Evolutionary conservation across 2,888 invertebrate species (phyloP).

Genomic region (Dione juno): DNA sequence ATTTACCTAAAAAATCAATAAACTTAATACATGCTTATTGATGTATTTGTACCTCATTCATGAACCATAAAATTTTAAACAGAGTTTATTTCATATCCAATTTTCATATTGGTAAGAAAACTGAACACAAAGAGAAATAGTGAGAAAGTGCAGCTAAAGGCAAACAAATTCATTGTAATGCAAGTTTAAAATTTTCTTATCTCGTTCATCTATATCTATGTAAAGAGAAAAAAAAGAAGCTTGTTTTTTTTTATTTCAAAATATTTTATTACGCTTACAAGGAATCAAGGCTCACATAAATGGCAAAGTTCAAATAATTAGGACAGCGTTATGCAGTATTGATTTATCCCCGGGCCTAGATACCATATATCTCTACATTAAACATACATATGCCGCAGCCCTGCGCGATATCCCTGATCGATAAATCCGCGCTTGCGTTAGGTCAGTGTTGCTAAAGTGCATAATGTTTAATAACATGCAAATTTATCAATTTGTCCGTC

Average conservation of each 20-base stretch:
- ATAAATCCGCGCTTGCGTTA: constrained; percentile 40
- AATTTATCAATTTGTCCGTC: constrained; percentile 20
- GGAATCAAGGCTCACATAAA: neutral
- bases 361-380: constrained; percentile 9
- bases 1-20: too few species aligned
- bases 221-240: neutral
- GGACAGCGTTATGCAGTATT: constrained; percentile 17
- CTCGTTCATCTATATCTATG: neutral
- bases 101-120: too few species aligned
- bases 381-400: constrained; percentile 2
- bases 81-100: too few species aligned
- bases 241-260: neutral
- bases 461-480: constrained; percentile 4
- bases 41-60: too few species aligned
- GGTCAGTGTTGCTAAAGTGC: constrained; percentile 36
- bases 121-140: too few species aligned
- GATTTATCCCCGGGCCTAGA: constrained; percentile 24
- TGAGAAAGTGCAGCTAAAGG: too few species aligned
- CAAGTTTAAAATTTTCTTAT: too few species aligned
- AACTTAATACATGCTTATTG: too few species aligned
- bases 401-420: constrained; percentile 27
- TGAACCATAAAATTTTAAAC: too few species aligned
- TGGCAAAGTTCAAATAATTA: constrained; percentile 12
- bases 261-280: neutral
- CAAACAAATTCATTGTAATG: too few species aligned